These are phyloP conservation scores for Mormyrus hasselquistii DNA, from an alignment of 2,797 vertebrate genomes.

Conservation along the genomic window DNA sequence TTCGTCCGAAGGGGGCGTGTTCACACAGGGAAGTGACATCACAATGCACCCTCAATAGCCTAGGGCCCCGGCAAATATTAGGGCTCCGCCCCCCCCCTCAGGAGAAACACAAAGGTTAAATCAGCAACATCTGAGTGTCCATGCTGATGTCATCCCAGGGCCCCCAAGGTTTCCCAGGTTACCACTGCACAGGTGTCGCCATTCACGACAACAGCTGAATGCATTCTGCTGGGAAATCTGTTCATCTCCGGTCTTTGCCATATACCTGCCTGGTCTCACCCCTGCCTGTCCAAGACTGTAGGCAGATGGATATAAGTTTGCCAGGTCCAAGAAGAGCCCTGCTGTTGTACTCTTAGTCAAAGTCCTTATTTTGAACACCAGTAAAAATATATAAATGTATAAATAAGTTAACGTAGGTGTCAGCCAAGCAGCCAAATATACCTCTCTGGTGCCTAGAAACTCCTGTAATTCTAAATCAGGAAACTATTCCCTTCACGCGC, in stretches of 20 bases:
- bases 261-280: neutral
- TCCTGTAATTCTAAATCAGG: neutral
- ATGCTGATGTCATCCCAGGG: neutral
- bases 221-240: neutral
- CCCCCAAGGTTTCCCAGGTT: neutral
- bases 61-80: neutral
- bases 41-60: neutral
- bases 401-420: neutral
- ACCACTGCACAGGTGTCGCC: neutral
- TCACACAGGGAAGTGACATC: neutral
- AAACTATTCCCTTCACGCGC: neutral
- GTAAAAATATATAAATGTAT: neutral
- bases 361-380: neutral
- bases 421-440: neutral
- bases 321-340: neutral
- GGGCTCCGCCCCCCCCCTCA: neutral
- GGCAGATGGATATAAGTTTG: neutral
- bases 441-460: neutral
- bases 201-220: neutral
- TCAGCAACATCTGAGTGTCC: neutral
- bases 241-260: neutral
- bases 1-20: neutral
- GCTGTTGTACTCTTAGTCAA: neutral
- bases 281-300: neutral
- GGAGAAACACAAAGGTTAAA: neutral